Base-by-base conservation (phyloP, 2,888 invertebrate species). In the Creontiades dilutus region DNA sequence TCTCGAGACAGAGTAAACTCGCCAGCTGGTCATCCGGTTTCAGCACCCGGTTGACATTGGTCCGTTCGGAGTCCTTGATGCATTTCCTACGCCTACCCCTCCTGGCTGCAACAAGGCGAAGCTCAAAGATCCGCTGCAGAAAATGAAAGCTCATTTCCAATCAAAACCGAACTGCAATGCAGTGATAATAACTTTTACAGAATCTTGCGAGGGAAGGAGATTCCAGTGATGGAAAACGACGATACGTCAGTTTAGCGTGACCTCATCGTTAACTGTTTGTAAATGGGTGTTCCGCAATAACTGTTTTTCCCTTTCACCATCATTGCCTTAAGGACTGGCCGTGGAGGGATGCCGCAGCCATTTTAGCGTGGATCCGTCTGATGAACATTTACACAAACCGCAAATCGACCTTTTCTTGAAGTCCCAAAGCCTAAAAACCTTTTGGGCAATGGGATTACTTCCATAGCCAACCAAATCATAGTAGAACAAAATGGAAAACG, bases 1-100 rank as follows among this genome's bases (percentile, higher is more conserved):
- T 46, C 13, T 14, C 46, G 19, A 47, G 80, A 80, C 80, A 46
- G 80, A 80, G 37, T 37, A 9, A 37, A n/a, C 23, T 68, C 68
- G 68, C 47, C 82, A 82, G 82, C 85, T 85, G 85, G 23, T 57
- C 23, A 85, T 85, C 85, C 85, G 85, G 85, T 85, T 85, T 80
- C 27, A 13, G 82, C 48, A 82, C 23, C 61, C 61, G 61, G 85
- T 85, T 85, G 85, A 61, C 85, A 85, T 85, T 85, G 85, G 85
- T 57, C 23, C 85, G 52, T 14, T 48, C 52, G 9, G 52, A 57
- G 85, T 52, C 85, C 85, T 85, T 85, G 85, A 57, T 85, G 85
- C 85, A 85, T 85, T 85, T 85, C 85, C 85, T 57, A 85, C 85
- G 85, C 85, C 61, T 61, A 61, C 85, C 61, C 55, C 37, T 52